These are phyloP conservation scores for Drosophila prolongata DNA, from an alignment of 2,888 invertebrate species.

Conservation along the genomic window DNA sequence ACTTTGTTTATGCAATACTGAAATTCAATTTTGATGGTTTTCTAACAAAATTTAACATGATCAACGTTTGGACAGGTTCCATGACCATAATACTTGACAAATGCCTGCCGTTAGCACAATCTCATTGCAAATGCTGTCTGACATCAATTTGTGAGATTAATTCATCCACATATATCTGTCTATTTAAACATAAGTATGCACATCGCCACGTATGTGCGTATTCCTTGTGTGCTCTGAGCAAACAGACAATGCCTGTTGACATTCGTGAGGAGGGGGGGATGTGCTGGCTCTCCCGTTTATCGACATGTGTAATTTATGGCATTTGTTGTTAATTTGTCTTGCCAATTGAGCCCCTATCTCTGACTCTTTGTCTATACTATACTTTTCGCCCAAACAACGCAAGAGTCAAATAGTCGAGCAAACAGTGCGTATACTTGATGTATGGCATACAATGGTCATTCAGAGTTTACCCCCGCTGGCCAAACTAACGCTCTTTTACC, in stretches of 20 bases:
- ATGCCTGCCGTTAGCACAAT: slow-evolving; percentile 45
- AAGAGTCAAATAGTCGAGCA: slow-evolving; percentile 49
- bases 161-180: slow-evolving; percentile 24
- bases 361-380: slow-evolving; percentile 10
- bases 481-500: slow-evolving; percentile 51
- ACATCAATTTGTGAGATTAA: slow-evolving; percentile 49
- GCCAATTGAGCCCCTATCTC: slow-evolving; percentile 38
- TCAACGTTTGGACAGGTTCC: slow-evolving; percentile 23
- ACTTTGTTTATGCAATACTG: slow-evolving; percentile 36
- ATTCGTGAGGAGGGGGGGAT: not conserved
- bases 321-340: slow-evolving; percentile 76
- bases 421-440: slow-evolving; percentile 71
- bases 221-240: slow-evolving; percentile 13
- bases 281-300: slow-evolving; percentile 38
- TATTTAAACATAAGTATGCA: slow-evolving; percentile 29
- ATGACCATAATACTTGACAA: slow-evolving; percentile 28
- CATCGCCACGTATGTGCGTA: slow-evolving; percentile 6
- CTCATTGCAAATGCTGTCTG: slow-evolving; percentile 45
- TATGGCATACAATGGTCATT: slow-evolving; percentile 55
- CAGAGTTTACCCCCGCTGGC: slow-evolving; percentile 40
- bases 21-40: slow-evolving; percentile 58
- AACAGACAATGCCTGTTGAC: slow-evolving; percentile 23
- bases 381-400: slow-evolving; percentile 47
- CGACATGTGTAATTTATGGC: slow-evolving; percentile 67
- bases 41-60: slow-evolving; percentile 42